A percentile compares a stretch with the other conserved stretches of the same genome.
Evolutionary conservation across 1,140 invertebrate genomes (phyloP).

Genomic region (Vanessa tameamea): DNA sequence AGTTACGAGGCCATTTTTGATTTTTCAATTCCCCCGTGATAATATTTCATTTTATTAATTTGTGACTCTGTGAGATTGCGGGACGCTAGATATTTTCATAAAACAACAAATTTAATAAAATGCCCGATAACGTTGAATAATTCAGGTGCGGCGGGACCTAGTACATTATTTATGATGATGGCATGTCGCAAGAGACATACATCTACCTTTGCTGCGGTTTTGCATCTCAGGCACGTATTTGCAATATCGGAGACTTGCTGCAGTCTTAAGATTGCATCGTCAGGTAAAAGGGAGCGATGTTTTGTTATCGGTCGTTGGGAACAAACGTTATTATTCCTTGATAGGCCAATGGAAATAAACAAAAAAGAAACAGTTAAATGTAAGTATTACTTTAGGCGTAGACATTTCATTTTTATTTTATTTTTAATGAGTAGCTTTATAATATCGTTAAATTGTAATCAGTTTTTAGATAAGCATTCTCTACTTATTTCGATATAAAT

Average conservation of each 20-base stretch:
- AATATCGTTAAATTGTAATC: too few relatives aligned
- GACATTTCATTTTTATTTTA: too few relatives aligned
- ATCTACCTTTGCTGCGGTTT: conserved; percentile 71
- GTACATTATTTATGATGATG: conserved; percentile 78
- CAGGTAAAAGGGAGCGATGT: conserved; percentile 30
- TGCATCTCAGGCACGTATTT: conserved; percentile 71
- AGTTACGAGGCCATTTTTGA: conserved; percentile 36
- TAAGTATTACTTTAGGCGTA: too few relatives aligned
- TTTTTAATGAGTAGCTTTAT: too few relatives aligned
- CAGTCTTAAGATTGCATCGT: conserved; percentile 44
- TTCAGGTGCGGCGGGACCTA: conserved; percentile 59
- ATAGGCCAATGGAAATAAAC: background rate
- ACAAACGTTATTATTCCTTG: conserved; percentile 10
- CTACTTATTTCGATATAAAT: too few relatives aligned
- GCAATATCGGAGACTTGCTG: conserved; percentile 61
- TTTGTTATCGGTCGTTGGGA: conserved; percentile 24
- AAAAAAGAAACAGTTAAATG: background rate
- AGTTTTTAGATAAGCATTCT: too few relatives aligned
- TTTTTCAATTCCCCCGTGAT: conserved; percentile 47
- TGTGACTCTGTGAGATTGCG: conserved; percentile 34
- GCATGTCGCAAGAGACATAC: conserved; percentile 70
- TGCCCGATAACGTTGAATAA: conserved; percentile 73
- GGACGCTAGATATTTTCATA: conserved; percentile 65
- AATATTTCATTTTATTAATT: conserved; percentile 61
- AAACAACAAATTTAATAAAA: conserved; percentile 79